phyloP scores from a whole-genome alignment of 2,113 vertebrate genomes.

The Silurus asotus region DNA sequence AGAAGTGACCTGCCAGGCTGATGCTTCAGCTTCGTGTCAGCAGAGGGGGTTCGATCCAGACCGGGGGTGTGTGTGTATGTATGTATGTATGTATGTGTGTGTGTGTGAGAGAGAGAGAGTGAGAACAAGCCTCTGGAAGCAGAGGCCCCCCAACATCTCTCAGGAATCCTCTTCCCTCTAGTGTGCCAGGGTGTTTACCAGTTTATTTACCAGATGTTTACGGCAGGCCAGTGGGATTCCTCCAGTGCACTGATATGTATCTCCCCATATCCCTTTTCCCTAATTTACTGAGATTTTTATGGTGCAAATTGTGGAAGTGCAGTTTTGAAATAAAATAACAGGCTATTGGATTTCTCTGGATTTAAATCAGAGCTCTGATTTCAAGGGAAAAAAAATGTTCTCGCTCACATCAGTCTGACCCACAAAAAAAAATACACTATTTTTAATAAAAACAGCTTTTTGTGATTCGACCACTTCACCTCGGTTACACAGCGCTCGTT shows the following conservation, averaged over 20 bases:
- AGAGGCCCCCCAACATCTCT: conserved; percentile 56
- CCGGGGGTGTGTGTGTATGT: conserved; percentile 25
- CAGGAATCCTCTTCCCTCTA: conserved; percentile 25
- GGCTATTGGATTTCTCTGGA: conserved; percentile 20
- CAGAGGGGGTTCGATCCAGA: conserved; percentile 29
- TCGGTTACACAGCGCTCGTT: background rate
- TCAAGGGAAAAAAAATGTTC: background rate
- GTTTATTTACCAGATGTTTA: conserved; percentile 37
- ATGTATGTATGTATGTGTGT: conserved; percentile 25
- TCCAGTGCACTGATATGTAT: conserved; percentile 7
- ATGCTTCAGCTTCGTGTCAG: conserved; percentile 41
- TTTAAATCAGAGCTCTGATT: background rate
- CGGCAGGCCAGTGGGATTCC: conserved; percentile 1
- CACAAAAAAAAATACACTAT: conserved; percentile 8
- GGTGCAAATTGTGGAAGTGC: background rate
- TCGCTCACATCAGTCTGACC: background rate
- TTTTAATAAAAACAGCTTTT: background rate
- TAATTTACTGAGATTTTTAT: conserved; percentile 17
- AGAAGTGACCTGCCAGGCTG: conserved; percentile 30
- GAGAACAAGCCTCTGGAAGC: conserved; percentile 25
- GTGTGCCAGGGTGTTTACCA: background rate
- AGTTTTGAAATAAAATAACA: background rate
- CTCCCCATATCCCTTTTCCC: conserved; percentile 7
- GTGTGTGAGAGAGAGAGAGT: conserved; percentile 5
- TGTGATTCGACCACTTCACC: background rate